A percentile compares a stretch with the other conserved stretches of the same genome.
Evolutionary conservation across 2,888 invertebrate species (phyloP).

Genomic region (Cancer borealis): DNA sequence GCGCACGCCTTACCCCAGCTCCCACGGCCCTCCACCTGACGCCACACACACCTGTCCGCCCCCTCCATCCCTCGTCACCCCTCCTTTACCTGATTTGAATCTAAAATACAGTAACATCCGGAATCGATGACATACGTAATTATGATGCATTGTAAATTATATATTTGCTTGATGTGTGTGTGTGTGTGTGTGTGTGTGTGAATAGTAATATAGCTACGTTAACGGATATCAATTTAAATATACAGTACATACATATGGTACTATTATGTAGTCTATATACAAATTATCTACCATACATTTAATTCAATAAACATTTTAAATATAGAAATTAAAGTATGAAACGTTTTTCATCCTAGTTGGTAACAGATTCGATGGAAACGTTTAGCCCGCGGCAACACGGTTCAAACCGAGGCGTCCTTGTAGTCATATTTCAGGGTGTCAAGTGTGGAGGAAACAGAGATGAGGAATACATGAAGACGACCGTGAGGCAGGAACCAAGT

Average conservation of each 20-base stretch:
- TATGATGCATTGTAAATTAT: slow-evolving; percentile 18
- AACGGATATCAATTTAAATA: background rate
- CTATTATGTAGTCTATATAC: too few relatives aligned
- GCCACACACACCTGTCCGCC: background rate
- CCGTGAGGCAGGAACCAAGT: background rate
- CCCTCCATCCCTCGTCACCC: background rate
- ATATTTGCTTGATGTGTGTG: background rate
- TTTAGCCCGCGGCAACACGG: background rate
- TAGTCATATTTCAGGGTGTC: background rate
- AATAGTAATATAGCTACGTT: background rate
- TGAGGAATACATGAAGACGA: background rate
- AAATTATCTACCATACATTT: background rate
- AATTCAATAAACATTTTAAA: background rate
- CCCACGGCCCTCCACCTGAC: slow-evolving; percentile 31
- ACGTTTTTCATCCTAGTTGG: background rate
- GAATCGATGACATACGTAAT: background rate
- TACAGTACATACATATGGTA: background rate
- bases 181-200: slow-evolving; percentile 23
- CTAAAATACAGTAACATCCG: background rate
- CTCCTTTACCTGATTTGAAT: slow-evolving; percentile 8
- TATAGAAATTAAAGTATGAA: background rate
- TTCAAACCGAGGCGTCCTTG: background rate
- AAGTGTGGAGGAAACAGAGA: background rate
- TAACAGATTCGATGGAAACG: background rate
- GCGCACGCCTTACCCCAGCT: slow-evolving; percentile 2